Evolutionary conservation across 2,797 vertebrate genomes (phyloP).

Genomic region (Rhodeus uyekii): DNA sequence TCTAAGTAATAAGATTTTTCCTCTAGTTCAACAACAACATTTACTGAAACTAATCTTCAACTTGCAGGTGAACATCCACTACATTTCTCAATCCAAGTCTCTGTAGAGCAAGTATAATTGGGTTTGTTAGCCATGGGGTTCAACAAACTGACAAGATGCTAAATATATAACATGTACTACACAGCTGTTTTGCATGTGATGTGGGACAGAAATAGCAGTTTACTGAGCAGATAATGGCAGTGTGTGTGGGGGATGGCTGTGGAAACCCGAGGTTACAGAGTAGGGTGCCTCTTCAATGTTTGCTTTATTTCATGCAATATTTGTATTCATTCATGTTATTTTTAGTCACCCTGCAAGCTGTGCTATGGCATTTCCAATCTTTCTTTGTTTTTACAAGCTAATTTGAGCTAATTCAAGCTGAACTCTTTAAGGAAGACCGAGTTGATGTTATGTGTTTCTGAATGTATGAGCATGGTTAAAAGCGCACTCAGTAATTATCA

Average conservation of each 20-base stretch:
- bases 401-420: no score
- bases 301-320: constrained; percentile 58
- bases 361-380: constrained; percentile 25
- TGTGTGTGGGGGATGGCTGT: constrained; percentile 49
- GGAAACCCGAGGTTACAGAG: constrained; percentile 53
- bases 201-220: constrained; percentile 73
- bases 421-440: neutral
- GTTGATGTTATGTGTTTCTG: neutral
- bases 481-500: neutral
- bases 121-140: constrained; percentile 67
- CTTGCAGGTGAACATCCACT: constrained; percentile 56
- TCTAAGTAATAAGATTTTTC: neutral
- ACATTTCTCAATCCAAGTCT: constrained; percentile 73
- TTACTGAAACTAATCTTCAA: constrained; percentile 10
- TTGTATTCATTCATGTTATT: constrained; percentile 52
- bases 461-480: neutral
- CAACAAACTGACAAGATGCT: constrained; percentile 72
- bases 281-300: constrained; percentile 52
- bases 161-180: constrained; percentile 78
- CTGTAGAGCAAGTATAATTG: constrained; percentile 75
- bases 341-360: constrained; percentile 40
- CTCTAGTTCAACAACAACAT: neutral
- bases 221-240: constrained; percentile 68
- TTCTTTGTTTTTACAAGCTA: constrained; percentile 31
- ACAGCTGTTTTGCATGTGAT: constrained; percentile 86